Base-by-base conservation (phyloP, 2,888 invertebrate species). In the Cerastis rubricosa region DNA sequence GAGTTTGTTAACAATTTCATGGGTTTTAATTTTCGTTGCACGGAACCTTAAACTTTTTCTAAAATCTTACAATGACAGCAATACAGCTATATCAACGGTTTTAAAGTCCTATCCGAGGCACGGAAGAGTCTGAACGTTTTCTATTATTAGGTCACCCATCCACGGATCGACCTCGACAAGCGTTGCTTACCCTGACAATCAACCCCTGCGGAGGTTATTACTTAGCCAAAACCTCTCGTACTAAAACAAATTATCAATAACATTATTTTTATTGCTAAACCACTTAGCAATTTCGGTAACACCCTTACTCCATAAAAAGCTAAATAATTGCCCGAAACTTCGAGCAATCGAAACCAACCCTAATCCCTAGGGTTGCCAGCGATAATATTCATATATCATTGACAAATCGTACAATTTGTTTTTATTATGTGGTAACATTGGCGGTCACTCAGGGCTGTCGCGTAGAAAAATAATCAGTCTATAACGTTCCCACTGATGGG, bases 371-470 rank as follows among this genome's bases (percentile, higher is more conserved):
- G 88, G 86, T 22, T 80, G 40, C 40, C 79, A 51, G 35, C 81
- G 74, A 77, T 76, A 87, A 84, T 77, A 77, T 76, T 67, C 69
- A 77, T 88, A 74, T 67, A 80, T 86, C 84, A 87, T 86, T 76
- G 63, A 78, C 76, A 81, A 83, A 86, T 83, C 84, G 83, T 74
- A 85, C 90, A 88, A 91, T 91, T 91, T 90, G 90, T 91, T 91
- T 91, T 91, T 91, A 91, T 91, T 91, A 91, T 78, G 87, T 85
- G 88, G 79, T 84, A 88, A 85, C 88, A 86, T 85, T 45, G 83
- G 74, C 73, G 77, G 66, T 35, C 59, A 49, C 11, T 19, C 51
- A 76, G 63, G 76, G 74, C 14, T 67, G 72, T 65, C 67, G 71
- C 70, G 5, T 45, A 25, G 4, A 9, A 43, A 14, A 64, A 64